Conservation (phyloP, 2,888 invertebrate species). For the Drosophila pegasa region DNA sequence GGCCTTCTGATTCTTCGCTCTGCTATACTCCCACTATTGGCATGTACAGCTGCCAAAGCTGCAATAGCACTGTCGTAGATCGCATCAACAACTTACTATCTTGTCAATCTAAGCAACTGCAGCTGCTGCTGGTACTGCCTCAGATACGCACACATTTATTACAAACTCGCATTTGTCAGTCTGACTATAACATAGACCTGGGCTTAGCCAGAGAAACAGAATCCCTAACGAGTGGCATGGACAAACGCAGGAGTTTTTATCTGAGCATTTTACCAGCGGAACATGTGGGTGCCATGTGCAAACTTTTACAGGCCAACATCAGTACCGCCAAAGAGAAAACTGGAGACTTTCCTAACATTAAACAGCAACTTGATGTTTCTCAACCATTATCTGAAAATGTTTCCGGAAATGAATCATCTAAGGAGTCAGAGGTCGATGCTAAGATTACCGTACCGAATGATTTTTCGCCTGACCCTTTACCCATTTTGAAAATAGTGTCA, state of each 20-base stretch:
- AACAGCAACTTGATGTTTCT: constrained; percentile 57
- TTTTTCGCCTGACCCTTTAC: not conserved
- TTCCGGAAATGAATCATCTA: constrained; percentile 18
- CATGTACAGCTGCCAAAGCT: constrained; percentile 90
- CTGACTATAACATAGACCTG: constrained; percentile 85
- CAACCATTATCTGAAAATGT: constrained; percentile 33
- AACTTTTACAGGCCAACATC: constrained; percentile 87
- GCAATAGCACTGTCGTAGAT: constrained; percentile 88
- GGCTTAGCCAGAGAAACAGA: constrained; percentile 80
- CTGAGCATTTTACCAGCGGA: constrained; percentile 88
- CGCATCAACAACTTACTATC: constrained; percentile 91
- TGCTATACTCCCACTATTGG: constrained; percentile 90
- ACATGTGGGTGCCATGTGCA: constrained; percentile 92
- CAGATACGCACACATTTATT: constrained; percentile 87
- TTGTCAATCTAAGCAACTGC: constrained; percentile 88
- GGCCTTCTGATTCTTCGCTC: constrained; percentile 52
- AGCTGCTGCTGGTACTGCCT: constrained; percentile 87
- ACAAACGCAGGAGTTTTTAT: constrained; percentile 85
- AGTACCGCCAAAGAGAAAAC: constrained; percentile 18
- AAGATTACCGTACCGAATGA: not conserved
- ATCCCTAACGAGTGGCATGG: constrained; percentile 39
- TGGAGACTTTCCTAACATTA: not conserved
- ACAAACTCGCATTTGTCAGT: constrained; percentile 87
- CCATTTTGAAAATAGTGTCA: constrained; percentile 16
- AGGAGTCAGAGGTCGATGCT: not conserved